Evolutionary conservation across 1,140 invertebrate species (phyloP).

Genomic region (Triops cancriformis): DNA sequence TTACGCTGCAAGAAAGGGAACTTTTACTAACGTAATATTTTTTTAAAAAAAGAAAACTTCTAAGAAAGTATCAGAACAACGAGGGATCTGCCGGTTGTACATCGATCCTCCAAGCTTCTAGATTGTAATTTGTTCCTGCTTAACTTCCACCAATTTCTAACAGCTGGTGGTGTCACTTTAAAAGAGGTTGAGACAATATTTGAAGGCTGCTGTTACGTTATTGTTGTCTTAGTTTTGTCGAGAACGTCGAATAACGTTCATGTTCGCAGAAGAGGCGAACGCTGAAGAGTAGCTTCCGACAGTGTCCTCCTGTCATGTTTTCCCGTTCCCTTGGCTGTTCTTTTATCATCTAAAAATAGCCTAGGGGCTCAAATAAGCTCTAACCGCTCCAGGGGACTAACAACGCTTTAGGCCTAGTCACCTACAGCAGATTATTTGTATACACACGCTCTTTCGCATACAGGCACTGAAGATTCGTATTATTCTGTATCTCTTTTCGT

Average conservation of each 20-base stretch:
- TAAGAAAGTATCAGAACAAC: too few species aligned
- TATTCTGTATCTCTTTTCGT: not conserved
- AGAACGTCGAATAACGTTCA: not conserved
- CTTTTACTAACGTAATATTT: too few species aligned
- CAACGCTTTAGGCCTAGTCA: not conserved
- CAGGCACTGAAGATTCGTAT: not conserved
- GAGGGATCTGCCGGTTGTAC: too few species aligned
- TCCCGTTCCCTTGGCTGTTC: not conserved
- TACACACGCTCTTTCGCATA: not conserved
- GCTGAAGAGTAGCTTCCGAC: not conserved
- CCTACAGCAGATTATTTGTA: conserved; percentile 14
- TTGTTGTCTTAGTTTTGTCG: not conserved
- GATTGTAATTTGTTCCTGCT: too few species aligned
- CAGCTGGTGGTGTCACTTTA: too few species aligned
- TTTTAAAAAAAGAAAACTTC: too few species aligned
- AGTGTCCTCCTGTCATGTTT: not conserved
- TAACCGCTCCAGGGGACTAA: conserved; percentile 12
- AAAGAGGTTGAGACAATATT: too few species aligned
- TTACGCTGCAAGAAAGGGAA: too few species aligned
- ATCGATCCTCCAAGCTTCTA: too few species aligned
- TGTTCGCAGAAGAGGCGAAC: not conserved
- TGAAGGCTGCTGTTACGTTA: not conserved
- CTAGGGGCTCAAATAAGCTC: not conserved
- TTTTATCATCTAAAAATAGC: not conserved
- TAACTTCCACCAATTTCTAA: too few species aligned